These are phyloP conservation scores for Drosophila birchii DNA, from an alignment of 2,888 invertebrate genomes.

Conservation along the genomic window DNA sequence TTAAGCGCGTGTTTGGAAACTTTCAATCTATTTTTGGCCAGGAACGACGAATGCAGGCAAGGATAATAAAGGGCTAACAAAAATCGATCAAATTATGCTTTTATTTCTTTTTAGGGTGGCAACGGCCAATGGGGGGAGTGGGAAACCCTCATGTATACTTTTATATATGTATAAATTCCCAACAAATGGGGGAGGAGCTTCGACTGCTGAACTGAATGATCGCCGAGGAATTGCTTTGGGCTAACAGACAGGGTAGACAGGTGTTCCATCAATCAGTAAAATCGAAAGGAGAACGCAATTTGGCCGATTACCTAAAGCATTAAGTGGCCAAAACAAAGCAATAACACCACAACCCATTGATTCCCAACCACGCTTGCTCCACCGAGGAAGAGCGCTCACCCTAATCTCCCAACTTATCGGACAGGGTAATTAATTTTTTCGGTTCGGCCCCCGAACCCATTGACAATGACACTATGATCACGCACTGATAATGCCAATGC, in stretches of 20 bases:
- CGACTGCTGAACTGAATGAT: slow-evolving; percentile 4
- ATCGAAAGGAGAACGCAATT: slow-evolving; percentile 34
- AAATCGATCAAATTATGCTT: slow-evolving; percentile 38
- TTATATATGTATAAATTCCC: not conserved
- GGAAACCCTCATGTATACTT: not conserved
- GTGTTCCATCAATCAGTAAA: slow-evolving; percentile 39
- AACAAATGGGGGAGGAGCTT: not conserved
- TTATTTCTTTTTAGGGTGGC: not conserved
- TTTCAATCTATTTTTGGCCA: slow-evolving; percentile 42
- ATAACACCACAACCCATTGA: slow-evolving; percentile 22
- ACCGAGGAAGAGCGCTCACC: slow-evolving; percentile 17
- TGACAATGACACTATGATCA: slow-evolving; percentile 65
- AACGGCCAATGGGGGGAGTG: not conserved
- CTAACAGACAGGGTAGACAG: slow-evolving; percentile 5
- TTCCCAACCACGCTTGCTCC: not conserved
- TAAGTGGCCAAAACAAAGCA: slow-evolving; percentile 21
- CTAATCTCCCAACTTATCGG: slow-evolving; percentile 50
- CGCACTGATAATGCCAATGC: slow-evolving; percentile 62
- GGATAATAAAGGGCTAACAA: slow-evolving; percentile 26
- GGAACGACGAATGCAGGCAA: slow-evolving; percentile 15
- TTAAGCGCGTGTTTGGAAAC: slow-evolving; percentile 41
- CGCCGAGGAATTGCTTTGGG: not conserved
- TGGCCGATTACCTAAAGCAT: slow-evolving; percentile 27
- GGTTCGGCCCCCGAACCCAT: slow-evolving; percentile 48
- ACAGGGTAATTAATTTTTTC: slow-evolving; percentile 45